Percentiles rank a stretch among this genome's conserved stretches.
phyloP scores from a whole-genome alignment of 2,888 invertebrate species.

The Mamestra brassicae region DNA sequence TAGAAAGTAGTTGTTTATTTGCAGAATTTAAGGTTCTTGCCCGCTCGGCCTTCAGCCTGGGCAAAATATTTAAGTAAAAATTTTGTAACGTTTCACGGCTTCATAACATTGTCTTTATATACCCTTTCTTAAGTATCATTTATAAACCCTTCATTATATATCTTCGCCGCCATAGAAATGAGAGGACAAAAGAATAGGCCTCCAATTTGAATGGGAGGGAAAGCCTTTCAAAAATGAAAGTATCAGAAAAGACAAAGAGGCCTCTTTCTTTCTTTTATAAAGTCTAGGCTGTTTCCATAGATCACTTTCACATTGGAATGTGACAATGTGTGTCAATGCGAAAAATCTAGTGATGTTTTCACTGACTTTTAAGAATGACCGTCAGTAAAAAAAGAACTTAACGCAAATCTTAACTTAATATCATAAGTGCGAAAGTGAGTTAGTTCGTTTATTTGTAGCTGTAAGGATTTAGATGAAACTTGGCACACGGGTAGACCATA shows the following conservation, averaged over 20 bases:
- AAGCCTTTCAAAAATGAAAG: slow-evolving; percentile 12
- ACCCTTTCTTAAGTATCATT: neutral
- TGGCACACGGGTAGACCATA: too few relatives aligned
- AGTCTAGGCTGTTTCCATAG: neutral
- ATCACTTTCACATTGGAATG: slow-evolving; percentile 1
- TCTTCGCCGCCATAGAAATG: neutral
- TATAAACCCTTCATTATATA: neutral
- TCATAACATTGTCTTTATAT: neutral
- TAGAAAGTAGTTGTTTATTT: slow-evolving; percentile 48
- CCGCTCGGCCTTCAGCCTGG: slow-evolving; percentile 31
- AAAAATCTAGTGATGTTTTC: too few relatives aligned
- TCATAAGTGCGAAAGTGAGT: too few relatives aligned
- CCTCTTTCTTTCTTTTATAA: neutral
- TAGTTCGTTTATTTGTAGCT: too few relatives aligned
- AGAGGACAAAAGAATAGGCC: slow-evolving; percentile 1
- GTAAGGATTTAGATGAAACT: too few relatives aligned
- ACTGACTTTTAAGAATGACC: too few relatives aligned
- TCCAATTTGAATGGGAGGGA: slow-evolving; percentile 3
- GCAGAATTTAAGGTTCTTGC: slow-evolving; percentile 30
- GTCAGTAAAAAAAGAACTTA: too few relatives aligned
- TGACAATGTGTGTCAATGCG: neutral
- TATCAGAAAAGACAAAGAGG: neutral
- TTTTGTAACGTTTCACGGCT: neutral
- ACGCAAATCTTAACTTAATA: too few relatives aligned
- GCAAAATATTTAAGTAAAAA: slow-evolving; percentile 19